Evolutionary conservation across 1,140 invertebrate species (phyloP).

Genomic region (Metopolophium dirhodum): DNA sequence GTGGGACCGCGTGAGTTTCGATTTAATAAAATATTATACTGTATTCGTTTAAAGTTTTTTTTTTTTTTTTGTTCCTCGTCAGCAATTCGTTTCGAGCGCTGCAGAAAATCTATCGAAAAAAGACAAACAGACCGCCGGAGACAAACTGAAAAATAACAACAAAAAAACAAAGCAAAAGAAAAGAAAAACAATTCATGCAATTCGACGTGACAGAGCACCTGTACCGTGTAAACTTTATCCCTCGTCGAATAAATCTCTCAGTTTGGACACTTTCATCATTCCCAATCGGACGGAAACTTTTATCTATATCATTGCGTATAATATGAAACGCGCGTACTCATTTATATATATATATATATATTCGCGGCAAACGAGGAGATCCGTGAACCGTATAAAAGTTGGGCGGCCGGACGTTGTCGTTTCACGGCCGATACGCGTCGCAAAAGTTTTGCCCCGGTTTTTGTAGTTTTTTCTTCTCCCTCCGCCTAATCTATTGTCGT

Average conservation of each 20-base stretch:
- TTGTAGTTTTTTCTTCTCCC: neutral
- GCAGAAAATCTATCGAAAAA: conserved; percentile 35
- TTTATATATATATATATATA: neutral
- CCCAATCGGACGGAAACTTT: conserved; percentile 50
- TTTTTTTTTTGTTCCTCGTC: neutral
- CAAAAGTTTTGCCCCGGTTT: conserved; percentile 31
- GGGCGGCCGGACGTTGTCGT: conserved; percentile 27
- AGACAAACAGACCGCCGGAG: conserved; percentile 31
- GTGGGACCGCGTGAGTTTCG: neutral
- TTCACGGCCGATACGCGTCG: conserved; percentile 45
- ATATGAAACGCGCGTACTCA: neutral
- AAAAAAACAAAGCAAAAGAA: neutral
- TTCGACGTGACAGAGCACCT: conserved; percentile 54
- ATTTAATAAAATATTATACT: neutral
- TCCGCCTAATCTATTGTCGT: neutral
- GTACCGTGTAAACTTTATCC: conserved; percentile 48
- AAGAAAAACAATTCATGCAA: conserved; percentile 40
- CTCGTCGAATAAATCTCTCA: conserved; percentile 50
- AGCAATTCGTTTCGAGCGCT: neutral
- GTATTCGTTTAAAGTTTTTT: neutral
- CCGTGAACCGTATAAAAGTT: conserved; percentile 51
- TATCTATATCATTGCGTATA: conserved; percentile 47
- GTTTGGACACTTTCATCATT: conserved; percentile 54
- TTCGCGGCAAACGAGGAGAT: neutral
- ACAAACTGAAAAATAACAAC: neutral